Base-by-base conservation (phyloP, 1,140 invertebrate genomes). In the Anastrepha obliqua region DNA sequence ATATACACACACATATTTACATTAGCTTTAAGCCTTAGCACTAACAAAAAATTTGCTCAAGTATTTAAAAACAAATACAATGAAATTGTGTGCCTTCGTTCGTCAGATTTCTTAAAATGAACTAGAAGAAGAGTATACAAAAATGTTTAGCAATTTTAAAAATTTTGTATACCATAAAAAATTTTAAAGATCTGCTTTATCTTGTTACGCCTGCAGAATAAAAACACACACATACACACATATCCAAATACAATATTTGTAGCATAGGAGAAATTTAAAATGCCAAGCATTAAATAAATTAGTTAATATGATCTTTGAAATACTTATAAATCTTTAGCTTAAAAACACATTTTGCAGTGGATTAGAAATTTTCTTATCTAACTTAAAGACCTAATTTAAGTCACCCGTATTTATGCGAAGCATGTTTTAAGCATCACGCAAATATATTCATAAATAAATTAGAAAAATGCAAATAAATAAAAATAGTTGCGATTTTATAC, bases 71-170 rank as follows among this genome's bases (percentile, higher is more conserved):
- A 51, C 20, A 81, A 58, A 81, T 55, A 47, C 74, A 81, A 81
- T 55, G 74, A 81, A 81, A 81, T 81, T 58, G 15, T 81, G 74
- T 81, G 74, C 74, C 74, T 81, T 81, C 7, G 39, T 74, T n/a
- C 55, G 17, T 55, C 1, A 81, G 55, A 20, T 55, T 47, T 47
- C 13, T 4, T 9, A 81, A 81, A 81, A 55, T 29, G 3, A 70
- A 70, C 39, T 70, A 47, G 7, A n/a, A 74, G 70, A 7, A 47
- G 44, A 44, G 70, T 51, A 7, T 70, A 3, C 3, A 74, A 64
- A 3, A 20, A 20, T 20, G 11, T 20, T 64, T 64, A 20, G n/a
- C n/a, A 64, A 11, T 60, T 64, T 64, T 64, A 64, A 64, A 64
- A 6, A 29, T 29, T 29, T 29, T 29, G 29, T 29, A 29, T 29